Evolutionary conservation across 2,113 vertebrate species (phyloP).

Genomic region (Clinocottus analis): DNA sequence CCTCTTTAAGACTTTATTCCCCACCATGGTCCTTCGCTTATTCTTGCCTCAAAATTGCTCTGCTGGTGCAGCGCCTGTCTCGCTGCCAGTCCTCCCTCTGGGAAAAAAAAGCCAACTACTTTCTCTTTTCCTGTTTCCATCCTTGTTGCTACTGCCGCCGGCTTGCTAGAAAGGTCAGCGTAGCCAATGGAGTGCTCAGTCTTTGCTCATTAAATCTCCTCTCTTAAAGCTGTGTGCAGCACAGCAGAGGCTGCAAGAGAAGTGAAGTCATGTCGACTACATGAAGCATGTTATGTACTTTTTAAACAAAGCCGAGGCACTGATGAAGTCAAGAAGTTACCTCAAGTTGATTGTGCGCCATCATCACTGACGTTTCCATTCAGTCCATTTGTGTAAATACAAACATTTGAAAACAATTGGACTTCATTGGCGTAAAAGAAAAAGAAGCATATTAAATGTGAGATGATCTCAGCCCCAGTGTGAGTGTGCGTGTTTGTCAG

Average conservation of each 20-base stretch:
- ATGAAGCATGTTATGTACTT: neutral
- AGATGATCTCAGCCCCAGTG: slow-evolving; percentile 1
- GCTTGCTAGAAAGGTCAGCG: slow-evolving; percentile 42
- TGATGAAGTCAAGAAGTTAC: neutral
- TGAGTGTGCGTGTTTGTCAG: neutral
- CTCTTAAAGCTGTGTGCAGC: neutral
- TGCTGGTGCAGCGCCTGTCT: slow-evolving; percentile 9
- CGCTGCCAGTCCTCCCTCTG: slow-evolving; percentile 3
- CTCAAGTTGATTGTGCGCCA: neutral
- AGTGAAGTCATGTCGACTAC: slow-evolving; percentile 14
- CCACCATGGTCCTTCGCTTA: neutral
- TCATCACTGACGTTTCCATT: neutral
- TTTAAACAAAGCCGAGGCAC: neutral
- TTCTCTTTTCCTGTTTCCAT: slow-evolving; percentile 67
- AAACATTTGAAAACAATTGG: slow-evolving; percentile 26
- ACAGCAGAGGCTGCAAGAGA: neutral
- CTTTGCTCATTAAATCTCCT: slow-evolving; percentile 16
- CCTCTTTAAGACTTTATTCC: slow-evolving; percentile 6
- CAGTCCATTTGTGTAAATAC: neutral
- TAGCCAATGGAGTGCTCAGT: slow-evolving; percentile 16
- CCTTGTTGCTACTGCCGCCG: slow-evolving; percentile 19
- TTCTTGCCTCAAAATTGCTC: slow-evolving; percentile 31
- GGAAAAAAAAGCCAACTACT: slow-evolving; percentile 31
- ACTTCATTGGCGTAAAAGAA: neutral
- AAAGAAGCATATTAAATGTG: neutral